Evolutionary conservation across 2,888 invertebrate species (phyloP).

Genomic region (Rotaria macrura): DNA sequence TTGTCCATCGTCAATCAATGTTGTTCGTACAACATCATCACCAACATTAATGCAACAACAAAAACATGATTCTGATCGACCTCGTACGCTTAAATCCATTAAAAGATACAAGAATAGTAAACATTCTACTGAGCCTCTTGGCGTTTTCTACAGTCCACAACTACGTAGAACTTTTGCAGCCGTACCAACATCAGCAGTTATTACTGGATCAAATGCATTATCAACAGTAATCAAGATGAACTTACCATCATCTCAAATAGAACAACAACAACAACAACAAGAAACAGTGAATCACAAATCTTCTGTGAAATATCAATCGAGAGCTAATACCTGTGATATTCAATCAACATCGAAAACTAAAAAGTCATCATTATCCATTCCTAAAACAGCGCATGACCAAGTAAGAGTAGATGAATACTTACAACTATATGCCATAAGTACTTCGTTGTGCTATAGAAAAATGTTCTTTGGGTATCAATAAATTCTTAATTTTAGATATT

Average conservation of each 20-base stretch:
- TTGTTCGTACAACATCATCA: neutral
- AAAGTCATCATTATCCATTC: neutral
- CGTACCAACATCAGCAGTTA: neutral
- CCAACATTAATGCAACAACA: neutral
- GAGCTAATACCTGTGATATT: slow-evolving; percentile 19
- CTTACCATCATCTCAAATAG: neutral
- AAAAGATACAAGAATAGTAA: slow-evolving; percentile 8
- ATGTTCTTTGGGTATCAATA: neutral
- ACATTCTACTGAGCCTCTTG: neutral
- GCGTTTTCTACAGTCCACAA: neutral
- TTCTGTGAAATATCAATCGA: neutral
- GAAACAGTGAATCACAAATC: neutral
- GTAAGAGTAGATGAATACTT: neutral
- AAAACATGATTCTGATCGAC: neutral
- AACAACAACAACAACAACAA: too few species aligned
- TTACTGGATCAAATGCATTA: neutral
- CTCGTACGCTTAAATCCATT: slow-evolving; percentile 10
- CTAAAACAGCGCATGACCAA: neutral
- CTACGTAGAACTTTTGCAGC: slow-evolving; percentile 3
- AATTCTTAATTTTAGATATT: neutral
- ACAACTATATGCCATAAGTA: too few species aligned
- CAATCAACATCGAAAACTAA: neutral
- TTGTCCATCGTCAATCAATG: neutral
- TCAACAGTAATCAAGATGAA: neutral
- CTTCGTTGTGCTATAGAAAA: too few species aligned